phyloP scores from a whole-genome alignment of 2,113 vertebrate genomes.

The Rhinogobius similis region DNA sequence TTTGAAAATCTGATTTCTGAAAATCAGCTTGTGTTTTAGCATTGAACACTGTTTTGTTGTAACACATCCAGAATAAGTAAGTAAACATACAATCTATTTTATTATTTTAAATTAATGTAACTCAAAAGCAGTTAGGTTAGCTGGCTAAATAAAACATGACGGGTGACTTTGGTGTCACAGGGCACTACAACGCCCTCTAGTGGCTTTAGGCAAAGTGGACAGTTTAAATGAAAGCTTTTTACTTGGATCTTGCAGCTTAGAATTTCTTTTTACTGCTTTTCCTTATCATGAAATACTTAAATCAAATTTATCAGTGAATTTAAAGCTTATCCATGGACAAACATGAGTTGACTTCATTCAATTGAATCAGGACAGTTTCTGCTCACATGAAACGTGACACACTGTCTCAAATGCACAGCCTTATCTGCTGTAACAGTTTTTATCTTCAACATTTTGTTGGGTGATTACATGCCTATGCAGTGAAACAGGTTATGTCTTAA shows the following conservation, averaged over 20 bases:
- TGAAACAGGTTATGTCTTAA: not conserved
- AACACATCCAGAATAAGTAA: not conserved
- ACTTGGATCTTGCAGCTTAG: not conserved
- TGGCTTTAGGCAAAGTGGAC: not conserved
- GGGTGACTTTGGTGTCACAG: not conserved
- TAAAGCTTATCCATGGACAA: slow-evolving; percentile 29
- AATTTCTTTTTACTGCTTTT: not conserved
- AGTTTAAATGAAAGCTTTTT: not conserved
- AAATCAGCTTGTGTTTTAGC: no score
- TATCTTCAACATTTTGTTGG: slow-evolving; percentile 31
- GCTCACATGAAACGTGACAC: slow-evolving; percentile 18
- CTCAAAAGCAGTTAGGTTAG: not conserved
- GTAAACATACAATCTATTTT: not conserved
- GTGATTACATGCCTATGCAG: slow-evolving; percentile 44
- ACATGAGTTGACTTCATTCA: slow-evolving; percentile 8
- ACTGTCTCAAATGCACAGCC: slow-evolving; percentile 25
- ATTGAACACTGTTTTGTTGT: no score
- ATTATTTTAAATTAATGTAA: not conserved
- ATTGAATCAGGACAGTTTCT: slow-evolving; percentile 40
- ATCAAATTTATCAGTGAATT: slow-evolving; percentile 17
- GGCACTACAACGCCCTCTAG: not conserved
- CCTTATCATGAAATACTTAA: not conserved
- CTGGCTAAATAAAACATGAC: not conserved
- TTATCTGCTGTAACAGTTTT: slow-evolving; percentile 17
- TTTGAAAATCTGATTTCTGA: no score